Evolutionary conservation across 37 sponge, comb jelly and placozoan genomes (phyloP), one percentile per base, ranked within the genome.

Genomic region (Bolinopsis microptera): DNA sequence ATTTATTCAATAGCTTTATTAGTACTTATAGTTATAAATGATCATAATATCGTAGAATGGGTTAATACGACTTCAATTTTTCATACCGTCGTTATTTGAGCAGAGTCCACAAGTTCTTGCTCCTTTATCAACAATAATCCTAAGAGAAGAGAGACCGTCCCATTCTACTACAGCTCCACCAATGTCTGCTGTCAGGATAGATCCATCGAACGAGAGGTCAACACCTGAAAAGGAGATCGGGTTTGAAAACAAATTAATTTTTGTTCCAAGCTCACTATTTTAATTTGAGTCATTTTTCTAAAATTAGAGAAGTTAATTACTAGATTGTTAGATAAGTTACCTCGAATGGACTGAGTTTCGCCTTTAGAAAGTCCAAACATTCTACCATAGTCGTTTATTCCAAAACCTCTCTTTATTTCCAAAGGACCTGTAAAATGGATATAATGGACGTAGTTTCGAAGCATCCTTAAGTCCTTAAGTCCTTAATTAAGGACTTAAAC

Each of bases 381-480:
- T 9, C 27, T 32, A 33, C 80, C 80, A 34, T 28, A 1, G 36
- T 35, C 80, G 37, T 77, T 77, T 32, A 77, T 77, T 9, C 80
- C 80, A 35, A 77, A 77, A 3, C 80, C 80, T 18, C 80, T 28
- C 36, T 77, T 77, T 1, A 77, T 22, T 77, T 77, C 80, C 21
- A 77, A 77, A 13, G 61, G 61, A 18, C 61, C 61, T 48, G 13
- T n/a, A n/a, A n/a, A n/a, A n/a, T n/a, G n/a, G n/a, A n/a, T n/a
- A n/a, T n/a, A n/a, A n/a, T n/a, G n/a, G n/a, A n/a, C n/a, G n/a
- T n/a, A n/a, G n/a, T n/a, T n/a, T n/a, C n/a, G n/a, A n/a, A n/a
- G n/a, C n/a, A n/a, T n/a, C n/a, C n/a, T n/a, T n/a, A n/a, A n/a
- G n/a, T n/a, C n/a, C n/a, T n/a, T n/a, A n/a, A n/a, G n/a, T n/a